Evolutionary conservation across 2,888 invertebrate genomes (phyloP), one percentile per base, ranked within the genome.

Genomic region (Micropterix aruncella): DNA sequence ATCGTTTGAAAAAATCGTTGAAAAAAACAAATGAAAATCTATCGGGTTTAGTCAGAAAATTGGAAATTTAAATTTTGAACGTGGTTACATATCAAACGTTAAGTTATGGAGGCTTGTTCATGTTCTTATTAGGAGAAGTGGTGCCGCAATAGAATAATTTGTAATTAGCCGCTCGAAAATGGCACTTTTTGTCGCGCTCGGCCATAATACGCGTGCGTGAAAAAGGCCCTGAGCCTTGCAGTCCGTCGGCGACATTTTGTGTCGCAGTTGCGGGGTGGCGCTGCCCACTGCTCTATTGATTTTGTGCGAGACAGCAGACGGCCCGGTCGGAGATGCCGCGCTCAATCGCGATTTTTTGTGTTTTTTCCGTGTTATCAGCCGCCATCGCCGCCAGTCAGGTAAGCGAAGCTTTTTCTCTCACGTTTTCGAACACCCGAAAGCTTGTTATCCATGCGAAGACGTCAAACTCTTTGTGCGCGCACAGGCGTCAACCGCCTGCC

Each of bases 301-400:
- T 12, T 27, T 12, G 27, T 27, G 12, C 12, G 27, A 27, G 12
- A 12, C 27, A 12, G 5, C 12, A 68, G 63, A 63, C 66, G 69
- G 40, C 18, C 40, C 18, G 18, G 54, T 52, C 70, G 61, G 73
- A 63, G 62, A 76, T 76, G 75, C 66, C 74, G 75, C 75, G 71
- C 62, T 71, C 70, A 66, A 70, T 73, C 65, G 67, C 73, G 63
- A 67, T 73, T 66, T 63, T 74, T 61, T 69, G 73, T 73, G 74
- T 72, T 62, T 70, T 73, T 65, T 66, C 69, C 63, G 66, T 74
- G 65, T 64, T 71, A 63, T 66, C 70, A 67, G 74, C 73, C 64
- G 70, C 69, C 62, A 68, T 73, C 56, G 66, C 66, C 53, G 68
- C 70, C 54, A 70, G 69, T 58, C 70, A 72, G 74, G 75, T 75